phyloP scores from a whole-genome alignment of 2,797 vertebrate species.

The Macropus fuliginosus region DNA sequence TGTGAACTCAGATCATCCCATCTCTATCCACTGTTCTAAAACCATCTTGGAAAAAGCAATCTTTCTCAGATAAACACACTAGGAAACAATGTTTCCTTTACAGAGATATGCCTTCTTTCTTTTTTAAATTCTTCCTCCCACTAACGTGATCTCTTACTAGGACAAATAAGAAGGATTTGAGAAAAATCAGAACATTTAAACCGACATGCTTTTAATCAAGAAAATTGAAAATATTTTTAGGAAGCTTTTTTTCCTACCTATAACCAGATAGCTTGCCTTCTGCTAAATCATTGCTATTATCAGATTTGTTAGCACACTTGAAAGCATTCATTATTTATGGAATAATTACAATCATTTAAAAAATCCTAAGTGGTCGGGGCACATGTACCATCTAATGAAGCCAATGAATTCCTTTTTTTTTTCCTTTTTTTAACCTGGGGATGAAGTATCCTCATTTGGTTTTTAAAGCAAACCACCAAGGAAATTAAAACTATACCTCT shows the following conservation, averaged over 20 bases:
- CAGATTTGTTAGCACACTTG: constrained; percentile 44
- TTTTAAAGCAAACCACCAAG: constrained; percentile 61
- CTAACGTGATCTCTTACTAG: constrained; percentile 13
- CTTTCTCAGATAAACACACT: not conserved
- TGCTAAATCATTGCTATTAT: constrained; percentile 65
- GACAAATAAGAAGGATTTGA: not conserved
- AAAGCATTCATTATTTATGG: constrained; percentile 59
- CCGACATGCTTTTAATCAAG: not conserved
- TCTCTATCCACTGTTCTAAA: not conserved
- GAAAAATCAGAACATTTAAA: not conserved
- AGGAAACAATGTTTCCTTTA: not conserved
- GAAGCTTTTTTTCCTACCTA: constrained; percentile 54
- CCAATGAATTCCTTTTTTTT: constrained; percentile 34
- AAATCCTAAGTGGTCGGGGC: constrained; percentile 8
- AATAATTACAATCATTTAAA: constrained; percentile 56
- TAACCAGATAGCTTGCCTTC: constrained; percentile 46
- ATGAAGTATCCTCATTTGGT: constrained; percentile 54
- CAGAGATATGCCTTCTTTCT: not conserved
- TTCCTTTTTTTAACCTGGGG: constrained; percentile 28
- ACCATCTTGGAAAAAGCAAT: not conserved
- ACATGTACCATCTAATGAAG: constrained; percentile 39
- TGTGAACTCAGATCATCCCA: not conserved
- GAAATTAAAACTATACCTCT: constrained; percentile 66
- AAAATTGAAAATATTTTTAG: constrained; percentile 44
- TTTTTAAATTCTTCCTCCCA: constrained; percentile 10